Percentiles rank a stretch among this genome's conserved stretches.
Evolutionary conservation across 1,140 invertebrate species (phyloP).

Genomic region (Cydia fagiglandana): DNA sequence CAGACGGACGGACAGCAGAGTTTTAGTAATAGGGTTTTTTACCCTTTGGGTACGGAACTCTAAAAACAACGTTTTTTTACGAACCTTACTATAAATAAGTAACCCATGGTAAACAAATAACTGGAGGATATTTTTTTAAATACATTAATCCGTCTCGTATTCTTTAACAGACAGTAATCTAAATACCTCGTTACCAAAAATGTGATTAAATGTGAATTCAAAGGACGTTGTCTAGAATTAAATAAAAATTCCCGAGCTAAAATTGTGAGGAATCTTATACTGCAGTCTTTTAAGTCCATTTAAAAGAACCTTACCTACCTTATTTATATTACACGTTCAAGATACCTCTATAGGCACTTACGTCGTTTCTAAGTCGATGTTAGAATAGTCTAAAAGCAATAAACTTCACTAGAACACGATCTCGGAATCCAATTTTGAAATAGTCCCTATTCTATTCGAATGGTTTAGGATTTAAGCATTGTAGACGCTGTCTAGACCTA

Average conservation of each 20-base stretch:
- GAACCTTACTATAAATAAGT: too few species aligned
- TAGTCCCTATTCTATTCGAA: background rate
- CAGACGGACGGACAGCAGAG: too few species aligned
- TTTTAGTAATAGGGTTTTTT: too few species aligned
- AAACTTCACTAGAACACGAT: background rate
- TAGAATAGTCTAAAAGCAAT: background rate
- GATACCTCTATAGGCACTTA: background rate
- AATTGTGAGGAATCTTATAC: background rate
- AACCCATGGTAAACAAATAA: too few species aligned
- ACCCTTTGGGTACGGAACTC: too few species aligned
- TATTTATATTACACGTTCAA: too few species aligned
- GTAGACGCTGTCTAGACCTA: background rate
- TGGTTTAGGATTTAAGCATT: background rate
- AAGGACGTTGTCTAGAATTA: background rate
- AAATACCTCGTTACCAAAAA: too few species aligned
- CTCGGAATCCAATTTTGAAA: slow-evolving; percentile 1
- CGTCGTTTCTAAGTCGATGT: background rate
- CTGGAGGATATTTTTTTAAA: too few species aligned
- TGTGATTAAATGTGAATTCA: background rate
- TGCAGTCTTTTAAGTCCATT: background rate
- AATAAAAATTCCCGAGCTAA: background rate
- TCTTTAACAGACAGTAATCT: too few species aligned
- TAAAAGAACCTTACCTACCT: background rate
- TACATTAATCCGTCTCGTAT: too few species aligned
- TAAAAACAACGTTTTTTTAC: too few species aligned